Conservation (phyloP, 2,113 vertebrate genomes). For the Oncorhynchus nerka region DNA sequence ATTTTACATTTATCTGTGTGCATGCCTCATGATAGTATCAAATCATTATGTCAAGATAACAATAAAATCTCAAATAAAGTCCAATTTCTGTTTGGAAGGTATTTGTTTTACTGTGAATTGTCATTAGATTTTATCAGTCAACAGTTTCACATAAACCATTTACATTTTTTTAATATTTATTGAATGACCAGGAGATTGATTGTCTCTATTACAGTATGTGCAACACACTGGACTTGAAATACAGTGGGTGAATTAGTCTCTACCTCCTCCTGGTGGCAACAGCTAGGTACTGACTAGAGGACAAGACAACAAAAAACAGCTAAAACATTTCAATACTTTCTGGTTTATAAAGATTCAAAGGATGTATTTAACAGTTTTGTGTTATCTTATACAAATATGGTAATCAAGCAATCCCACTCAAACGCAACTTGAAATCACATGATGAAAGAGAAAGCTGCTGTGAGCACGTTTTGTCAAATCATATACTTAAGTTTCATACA, state of each 20-base stretch:
- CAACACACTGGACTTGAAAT: not conserved
- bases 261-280: slow-evolving; percentile 42
- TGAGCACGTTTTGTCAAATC: no score
- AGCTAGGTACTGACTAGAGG: slow-evolving; percentile 12
- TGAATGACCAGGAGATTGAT: not conserved
- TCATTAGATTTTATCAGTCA: not conserved
- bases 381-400: not conserved
- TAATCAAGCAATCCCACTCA: not conserved
- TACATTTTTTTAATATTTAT: not conserved
- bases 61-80: slow-evolving; percentile 67
- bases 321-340: not conserved
- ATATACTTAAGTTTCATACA: no score
- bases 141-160: not conserved
- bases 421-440: not conserved
- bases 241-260: slow-evolving; percentile 8
- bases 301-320: not conserved
- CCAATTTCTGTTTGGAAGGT: slow-evolving; percentile 23
- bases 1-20: slow-evolving; percentile 79
- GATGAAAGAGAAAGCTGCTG: no score
- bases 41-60: slow-evolving; percentile 70
- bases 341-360: not conserved
- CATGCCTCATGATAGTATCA: slow-evolving; percentile 88
- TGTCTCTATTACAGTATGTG: not conserved
- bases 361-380: not conserved
- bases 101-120: not conserved